Conservation (phyloP, 2,797 vertebrate genomes). For the Eutrigla gurnardus region DNA sequence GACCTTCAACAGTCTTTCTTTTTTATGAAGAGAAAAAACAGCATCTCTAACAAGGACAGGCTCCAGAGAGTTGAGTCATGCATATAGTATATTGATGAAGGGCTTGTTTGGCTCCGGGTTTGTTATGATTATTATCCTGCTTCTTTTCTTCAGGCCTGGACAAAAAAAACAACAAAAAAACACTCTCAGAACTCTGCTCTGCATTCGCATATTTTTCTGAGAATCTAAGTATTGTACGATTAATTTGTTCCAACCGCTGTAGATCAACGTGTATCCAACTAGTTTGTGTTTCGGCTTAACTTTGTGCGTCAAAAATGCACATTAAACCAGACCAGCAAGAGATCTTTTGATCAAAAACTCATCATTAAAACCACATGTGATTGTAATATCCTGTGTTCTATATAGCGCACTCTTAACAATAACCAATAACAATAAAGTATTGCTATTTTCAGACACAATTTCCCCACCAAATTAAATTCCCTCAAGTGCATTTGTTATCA, state of each 20-base stretch:
- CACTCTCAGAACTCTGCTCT: constrained; percentile 17
- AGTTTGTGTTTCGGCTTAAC: not conserved
- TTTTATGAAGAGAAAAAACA: constrained; percentile 15
- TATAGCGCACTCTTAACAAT: too few relatives aligned
- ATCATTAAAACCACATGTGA: not conserved
- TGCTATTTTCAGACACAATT: not conserved
- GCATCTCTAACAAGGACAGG: constrained; percentile 26
- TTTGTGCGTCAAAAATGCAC: not conserved
- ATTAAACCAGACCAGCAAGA: not conserved
- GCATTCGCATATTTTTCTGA: constrained; percentile 23
- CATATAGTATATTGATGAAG: constrained; percentile 29
- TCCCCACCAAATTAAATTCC: not conserved
- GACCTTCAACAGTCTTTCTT: constrained; percentile 26
- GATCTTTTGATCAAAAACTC: not conserved
- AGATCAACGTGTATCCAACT: not conserved
- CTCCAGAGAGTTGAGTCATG: constrained; percentile 51
- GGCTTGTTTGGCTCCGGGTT: constrained; percentile 39
- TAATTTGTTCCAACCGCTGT: constrained; percentile 24
- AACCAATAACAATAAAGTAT: not conserved
- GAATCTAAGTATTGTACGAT: constrained; percentile 24
- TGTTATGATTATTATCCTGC: constrained; percentile 38
- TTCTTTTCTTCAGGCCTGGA: constrained; percentile 45
- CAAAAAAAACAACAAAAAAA: too few relatives aligned
- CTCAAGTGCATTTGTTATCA: not conserved
- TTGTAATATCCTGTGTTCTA: too few relatives aligned